These are phyloP conservation scores for Drosophila fungiperda DNA, from an alignment of 2,888 invertebrate species.

Conservation along the genomic window DNA sequence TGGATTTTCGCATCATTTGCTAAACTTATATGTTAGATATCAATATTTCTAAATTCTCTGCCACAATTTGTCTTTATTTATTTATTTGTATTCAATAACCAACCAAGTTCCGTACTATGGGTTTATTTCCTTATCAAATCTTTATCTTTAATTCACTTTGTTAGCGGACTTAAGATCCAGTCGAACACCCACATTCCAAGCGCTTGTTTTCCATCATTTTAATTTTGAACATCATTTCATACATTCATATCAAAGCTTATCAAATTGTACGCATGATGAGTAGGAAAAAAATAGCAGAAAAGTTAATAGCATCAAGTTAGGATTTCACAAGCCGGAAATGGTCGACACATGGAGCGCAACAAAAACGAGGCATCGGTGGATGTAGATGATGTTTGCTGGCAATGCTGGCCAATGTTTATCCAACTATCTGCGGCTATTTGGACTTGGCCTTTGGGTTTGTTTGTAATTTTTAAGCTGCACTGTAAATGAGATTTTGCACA, in stretches of 20 bases:
- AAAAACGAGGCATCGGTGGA: slow-evolving; percentile 15
- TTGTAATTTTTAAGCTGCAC: slow-evolving; percentile 62
- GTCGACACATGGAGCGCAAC: slow-evolving; percentile 24
- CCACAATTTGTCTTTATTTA: not conserved
- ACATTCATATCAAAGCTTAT: slow-evolving; percentile 54
- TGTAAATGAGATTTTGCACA: slow-evolving; percentile 65
- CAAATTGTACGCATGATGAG: slow-evolving; percentile 32
- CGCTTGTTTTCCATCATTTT: slow-evolving; percentile 30
- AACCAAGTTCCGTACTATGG: not conserved
- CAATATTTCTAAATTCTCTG: slow-evolving; percentile 1
- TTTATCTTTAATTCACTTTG: slow-evolving; percentile 25
- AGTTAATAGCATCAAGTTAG: slow-evolving; percentile 67
- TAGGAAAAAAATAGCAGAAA: slow-evolving; percentile 15
- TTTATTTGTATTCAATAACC: not conserved
- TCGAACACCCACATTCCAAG: not conserved
- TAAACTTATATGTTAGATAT: slow-evolving; percentile 13
- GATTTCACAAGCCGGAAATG: slow-evolving; percentile 53
- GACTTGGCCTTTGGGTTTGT: slow-evolving; percentile 36
- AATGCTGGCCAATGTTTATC: slow-evolving; percentile 60
- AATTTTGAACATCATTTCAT: slow-evolving; percentile 56
- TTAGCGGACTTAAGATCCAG: not conserved
- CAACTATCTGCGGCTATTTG: slow-evolving; percentile 59
- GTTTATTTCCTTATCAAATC: slow-evolving; percentile 5
- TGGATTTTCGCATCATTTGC: not conserved
- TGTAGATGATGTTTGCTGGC: slow-evolving; percentile 48